Percentiles rank a stretch among this genome's conserved stretches.
Conservation (phyloP, 2,888 invertebrate genomes). For the Hypselothyrea guttata region DNA sequence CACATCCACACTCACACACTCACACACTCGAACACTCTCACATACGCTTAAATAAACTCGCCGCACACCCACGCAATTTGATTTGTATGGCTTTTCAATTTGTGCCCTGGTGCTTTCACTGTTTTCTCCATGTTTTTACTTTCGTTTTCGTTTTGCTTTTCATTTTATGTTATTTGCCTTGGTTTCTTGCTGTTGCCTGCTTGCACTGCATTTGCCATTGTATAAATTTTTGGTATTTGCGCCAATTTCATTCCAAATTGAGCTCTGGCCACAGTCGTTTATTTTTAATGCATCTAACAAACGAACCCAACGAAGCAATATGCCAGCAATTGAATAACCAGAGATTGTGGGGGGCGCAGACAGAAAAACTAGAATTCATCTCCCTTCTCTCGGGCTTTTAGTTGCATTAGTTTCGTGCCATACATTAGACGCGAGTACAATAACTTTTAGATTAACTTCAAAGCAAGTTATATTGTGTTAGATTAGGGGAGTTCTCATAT, state of each 20-base stretch:
- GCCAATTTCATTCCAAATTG: slow-evolving; percentile 77
- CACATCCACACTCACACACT: slow-evolving; percentile 9
- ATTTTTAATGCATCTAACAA: slow-evolving; percentile 71
- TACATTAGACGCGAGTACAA: slow-evolving; percentile 43
- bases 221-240: slow-evolving; percentile 75
- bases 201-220: slow-evolving; percentile 67
- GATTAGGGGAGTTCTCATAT: too few relatives aligned
- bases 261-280: slow-evolving; percentile 74
- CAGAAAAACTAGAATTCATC: slow-evolving; percentile 5
- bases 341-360: background rate
- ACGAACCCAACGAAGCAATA: slow-evolving; percentile 52
- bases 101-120: slow-evolving; percentile 52
- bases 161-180: slow-evolving; percentile 4
- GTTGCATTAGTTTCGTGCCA: slow-evolving; percentile 37
- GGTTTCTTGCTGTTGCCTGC: slow-evolving; percentile 19
- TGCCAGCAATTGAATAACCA: slow-evolving; percentile 25
- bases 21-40: slow-evolving; percentile 7
- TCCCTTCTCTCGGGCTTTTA: slow-evolving; percentile 21
- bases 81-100: slow-evolving; percentile 74
- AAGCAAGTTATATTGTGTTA: background rate
- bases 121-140: slow-evolving; percentile 24
- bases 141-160: slow-evolving; percentile 5
- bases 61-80: slow-evolving; percentile 60
- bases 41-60: slow-evolving; percentile 43
- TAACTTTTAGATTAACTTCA: slow-evolving; percentile 15